These are phyloP conservation scores for Orycteropus afer DNA, from an alignment of 2,113 vertebrate species.

Conservation along the genomic window DNA sequence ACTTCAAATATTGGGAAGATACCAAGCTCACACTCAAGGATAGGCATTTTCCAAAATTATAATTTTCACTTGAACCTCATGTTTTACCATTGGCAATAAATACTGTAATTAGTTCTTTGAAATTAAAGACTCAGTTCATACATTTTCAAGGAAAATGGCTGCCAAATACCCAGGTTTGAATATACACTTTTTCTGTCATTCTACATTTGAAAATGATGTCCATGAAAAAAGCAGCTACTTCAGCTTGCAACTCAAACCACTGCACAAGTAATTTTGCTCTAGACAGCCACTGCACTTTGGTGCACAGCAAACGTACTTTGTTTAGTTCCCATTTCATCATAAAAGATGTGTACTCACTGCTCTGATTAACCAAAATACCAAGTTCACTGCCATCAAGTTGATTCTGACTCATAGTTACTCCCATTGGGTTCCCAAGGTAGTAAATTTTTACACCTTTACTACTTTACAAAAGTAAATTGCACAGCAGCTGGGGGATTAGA, in stretches of 20 bases:
- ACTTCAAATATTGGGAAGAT: neutral
- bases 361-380: too few relatives aligned
- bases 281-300: neutral
- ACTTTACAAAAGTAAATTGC: too few relatives aligned
- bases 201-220: neutral
- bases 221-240: neutral
- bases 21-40: neutral
- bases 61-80: neutral
- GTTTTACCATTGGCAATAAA: neutral
- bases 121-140: neutral
- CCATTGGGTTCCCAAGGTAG: too few relatives aligned
- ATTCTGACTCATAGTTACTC: too few relatives aligned
- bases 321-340: neutral
- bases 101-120: neutral
- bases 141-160: constrained; percentile 7
- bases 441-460: too few relatives aligned
- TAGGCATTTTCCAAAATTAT: neutral
- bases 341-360: neutral
- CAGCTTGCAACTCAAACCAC: too few relatives aligned
- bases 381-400: too few relatives aligned
- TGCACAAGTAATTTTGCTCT: neutral
- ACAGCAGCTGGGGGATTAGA: too few relatives aligned
- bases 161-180: neutral
- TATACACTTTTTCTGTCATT: neutral
- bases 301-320: neutral